Evolutionary conservation across 1,140 invertebrate species (phyloP), one percentile per base, ranked within the genome.

Genomic region (Philaenus spumarius): DNA sequence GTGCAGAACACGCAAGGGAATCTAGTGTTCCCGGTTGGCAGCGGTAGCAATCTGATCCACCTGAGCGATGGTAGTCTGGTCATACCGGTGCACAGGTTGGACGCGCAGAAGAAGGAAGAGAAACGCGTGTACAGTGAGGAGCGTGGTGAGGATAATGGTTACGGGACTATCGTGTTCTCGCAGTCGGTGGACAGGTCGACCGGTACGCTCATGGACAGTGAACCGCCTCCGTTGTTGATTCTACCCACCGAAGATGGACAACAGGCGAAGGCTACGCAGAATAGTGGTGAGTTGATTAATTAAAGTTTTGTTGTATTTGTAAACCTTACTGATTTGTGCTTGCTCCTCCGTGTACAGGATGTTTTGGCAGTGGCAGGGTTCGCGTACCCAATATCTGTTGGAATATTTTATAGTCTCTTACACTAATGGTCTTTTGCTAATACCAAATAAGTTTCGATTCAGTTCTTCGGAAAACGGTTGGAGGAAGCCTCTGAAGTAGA

Each of bases 251-350:
- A 47, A 23, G 45, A 47, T 5, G 19, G 42, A 9, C 42, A 45
- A 19, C 15, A 20, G 4, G 17, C 45, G 6, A 47, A 47, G 45
- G 19, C 42, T 7, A 47, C 45, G 2, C 45, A 47, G 22, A 47
- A 47, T 19, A 20, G 45, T 20, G 45, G 45, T 47, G 15, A 47
- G 45, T 47, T n/a, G n/a, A n/a, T n/a, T n/a, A n/a, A n/a, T n/a
- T n/a, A n/a, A n/a, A n/a, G n/a, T n/a, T n/a, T n/a, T n/a, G n/a
- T n/a, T n/a, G n/a, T n/a, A n/a, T n/a, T n/a, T n/a, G n/a, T n/a
- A n/a, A n/a, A n/a, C n/a, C n/a, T n/a, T n/a, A n/a, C n/a, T n/a
- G n/a, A n/a, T n/a, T n/a, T n/a, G n/a, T n/a, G n/a, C n/a, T n/a
- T n/a, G n/a, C n/a, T n/a, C n/a, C n/a, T n/a, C n/a, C n/a, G n/a